These are phyloP conservation scores for Tridacna gigas DNA, from an alignment of 2,888 invertebrate species.

Conservation along the genomic window DNA sequence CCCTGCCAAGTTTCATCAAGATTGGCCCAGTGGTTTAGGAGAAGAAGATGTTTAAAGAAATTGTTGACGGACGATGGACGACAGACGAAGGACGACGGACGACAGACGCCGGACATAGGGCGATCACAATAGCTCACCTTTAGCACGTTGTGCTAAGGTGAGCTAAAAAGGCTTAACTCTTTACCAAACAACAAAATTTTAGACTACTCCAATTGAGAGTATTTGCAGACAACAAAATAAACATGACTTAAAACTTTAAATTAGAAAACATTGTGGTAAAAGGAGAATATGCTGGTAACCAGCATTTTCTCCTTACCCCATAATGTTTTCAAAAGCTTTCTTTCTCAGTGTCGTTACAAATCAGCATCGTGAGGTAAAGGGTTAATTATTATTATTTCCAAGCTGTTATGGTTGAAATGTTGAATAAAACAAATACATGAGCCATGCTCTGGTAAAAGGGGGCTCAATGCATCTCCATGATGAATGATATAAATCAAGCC, in stretches of 20 bases:
- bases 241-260: not conserved
- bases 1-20: not conserved
- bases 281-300: not conserved
- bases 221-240: too few species aligned
- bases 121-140: not conserved
- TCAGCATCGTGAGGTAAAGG: too few species aligned
- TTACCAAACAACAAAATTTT: too few species aligned
- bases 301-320: not conserved
- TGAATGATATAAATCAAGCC: too few species aligned
- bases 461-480: too few species aligned
- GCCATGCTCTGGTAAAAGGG: too few species aligned
- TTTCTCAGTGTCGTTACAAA: not conserved
- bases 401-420: too few species aligned
- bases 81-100: not conserved
- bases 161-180: not conserved
- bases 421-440: too few species aligned
- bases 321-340: not conserved
- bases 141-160: not conserved
- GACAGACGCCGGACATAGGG: not conserved
- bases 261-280: not conserved
- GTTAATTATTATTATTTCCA: too few species aligned
- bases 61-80: too few species aligned
- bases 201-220: too few species aligned
- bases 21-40: not conserved
- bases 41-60: not conserved